Evolutionary conservation across 2,888 invertebrate genomes (phyloP).

Genomic region (Noctua janthina): DNA sequence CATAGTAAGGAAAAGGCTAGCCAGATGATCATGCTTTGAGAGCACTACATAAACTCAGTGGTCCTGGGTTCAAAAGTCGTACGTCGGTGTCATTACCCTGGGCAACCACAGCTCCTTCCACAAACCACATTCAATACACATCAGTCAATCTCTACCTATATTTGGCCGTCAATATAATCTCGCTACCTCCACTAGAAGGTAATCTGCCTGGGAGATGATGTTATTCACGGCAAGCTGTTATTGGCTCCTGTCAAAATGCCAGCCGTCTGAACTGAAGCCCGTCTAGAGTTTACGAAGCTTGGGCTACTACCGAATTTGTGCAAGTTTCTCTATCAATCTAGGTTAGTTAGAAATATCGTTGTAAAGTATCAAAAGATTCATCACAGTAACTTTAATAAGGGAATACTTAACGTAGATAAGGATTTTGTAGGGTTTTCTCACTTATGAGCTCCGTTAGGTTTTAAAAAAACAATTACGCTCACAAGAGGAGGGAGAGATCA

Average conservation of each 20-base stretch:
- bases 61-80: background rate
- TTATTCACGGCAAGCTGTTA: slow-evolving; percentile 33
- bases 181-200: slow-evolving; percentile 5
- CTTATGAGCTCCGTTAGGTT: too few relatives aligned
- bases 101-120: background rate
- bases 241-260: slow-evolving; percentile 41
- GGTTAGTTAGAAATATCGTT: background rate
- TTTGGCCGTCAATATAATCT: background rate
- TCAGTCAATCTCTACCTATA: background rate
- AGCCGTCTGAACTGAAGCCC: slow-evolving; percentile 27
- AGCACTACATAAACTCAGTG: background rate
- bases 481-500: too few relatives aligned
- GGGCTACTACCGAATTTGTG: slow-evolving; percentile 22
- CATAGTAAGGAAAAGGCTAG: background rate
- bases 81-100: background rate
- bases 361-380: background rate
- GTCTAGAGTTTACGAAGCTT: slow-evolving; percentile 22
- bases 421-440: too few relatives aligned
- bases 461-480: too few relatives aligned
- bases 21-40: background rate
- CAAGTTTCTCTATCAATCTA: slow-evolving; percentile 22
- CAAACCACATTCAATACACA: background rate
- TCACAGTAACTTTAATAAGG: background rate
- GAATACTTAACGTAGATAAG: background rate
- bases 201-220: background rate